Base-by-base conservation (phyloP, 2,113 vertebrate species). In the Dendrocopos noguchii region DNA sequence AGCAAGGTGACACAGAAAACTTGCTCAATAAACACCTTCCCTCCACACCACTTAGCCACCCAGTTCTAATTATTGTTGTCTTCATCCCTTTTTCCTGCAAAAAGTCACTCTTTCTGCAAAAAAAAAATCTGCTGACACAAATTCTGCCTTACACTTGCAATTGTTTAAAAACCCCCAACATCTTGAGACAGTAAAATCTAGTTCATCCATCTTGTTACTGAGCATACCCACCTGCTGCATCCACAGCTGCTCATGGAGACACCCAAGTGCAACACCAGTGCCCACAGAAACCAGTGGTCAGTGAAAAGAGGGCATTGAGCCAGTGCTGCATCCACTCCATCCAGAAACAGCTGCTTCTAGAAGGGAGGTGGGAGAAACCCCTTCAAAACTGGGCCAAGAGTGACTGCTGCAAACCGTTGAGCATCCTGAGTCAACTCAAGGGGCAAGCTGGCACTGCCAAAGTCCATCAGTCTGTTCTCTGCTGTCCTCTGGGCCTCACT, bases 311-410 rank as follows among this genome's bases (percentile, higher is more conserved):
- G 73, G 20, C 91, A 64, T 0, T 63, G 79, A 97, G 84, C 59
- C 21, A 88, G 76, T 42, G 90, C 71, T 84, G 75, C 68, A 93
- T 4, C 80, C 91, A 83, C 33, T 75, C 87, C 80, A 95, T 93
- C 93, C 63, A 90, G 16, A 42, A 93, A 72, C 0, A 73, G 71
- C 63, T 80, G 50, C 60, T 73, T 82, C 29, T 44, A 15, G 64
- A 66, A 39, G 18, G 33, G 16, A 63, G 8, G 8, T 11, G 9
- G 17, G 8, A 46, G 4, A 68, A 91, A 71, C 29, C 39, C 76
- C 53, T 80, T 47, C n/a, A 85, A 95, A 93, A 60, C 28, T 8
- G 22, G 12, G 91, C 94, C 92, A 95, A 91, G 81, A 96, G 86
- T 81, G 85, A 65, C 57, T 90, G 88, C 53, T 56, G 61, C 52